Evolutionary conservation across 2,113 vertebrate genomes (phyloP), one percentile per base, ranked within the genome.

Genomic region (Apteryx mantelli): DNA sequence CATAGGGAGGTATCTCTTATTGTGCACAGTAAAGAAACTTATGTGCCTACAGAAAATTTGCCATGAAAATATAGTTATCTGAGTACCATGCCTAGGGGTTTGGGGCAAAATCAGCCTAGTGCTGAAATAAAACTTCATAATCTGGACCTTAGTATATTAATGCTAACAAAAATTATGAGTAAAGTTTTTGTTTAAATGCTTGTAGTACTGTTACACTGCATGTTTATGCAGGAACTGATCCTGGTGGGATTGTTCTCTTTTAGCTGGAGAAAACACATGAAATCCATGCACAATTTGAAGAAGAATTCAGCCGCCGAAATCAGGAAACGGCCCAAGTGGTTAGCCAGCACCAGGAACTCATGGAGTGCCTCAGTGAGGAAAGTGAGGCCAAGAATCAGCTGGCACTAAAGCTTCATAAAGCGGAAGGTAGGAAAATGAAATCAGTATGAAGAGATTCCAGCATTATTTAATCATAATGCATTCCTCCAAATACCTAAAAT

Each of bases 191-290:
- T 87, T 89, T 50, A 8, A 70, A 17, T 53, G 6, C 30, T 77
- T 55, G 10, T 13, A 6, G 28, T 64, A 2, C 7, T 82, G 20
- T 21, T 68, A 6, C 4, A 10, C 7, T 85, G 56, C 3, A 2
- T 13, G 1, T 81, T 28, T 44, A 71, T 61, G 40, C 0, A 7
- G 44, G 25, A 5, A n/a, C 25, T 93, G 76, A 91, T 61, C 46
- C 18, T 26, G 38, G 52, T n/a, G 36, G 3, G 13, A 55, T 36
- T 32, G 15, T 30, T 97, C 32, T 4, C 25, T 91, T 93, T 40
- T 15, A 99, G 99, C 92, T 99, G 91, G 98, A 99, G 93, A 98
- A 99, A 94, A 98, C 98, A 13, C 98, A 98, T 8, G 96, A 97
- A 26, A 97, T 98, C 53, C 99, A 99, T 4, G 94, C 96, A 0